Evolutionary conservation across 2,113 vertebrate genomes (phyloP).

Genomic region (Pomatorhinus ruficollis): DNA sequence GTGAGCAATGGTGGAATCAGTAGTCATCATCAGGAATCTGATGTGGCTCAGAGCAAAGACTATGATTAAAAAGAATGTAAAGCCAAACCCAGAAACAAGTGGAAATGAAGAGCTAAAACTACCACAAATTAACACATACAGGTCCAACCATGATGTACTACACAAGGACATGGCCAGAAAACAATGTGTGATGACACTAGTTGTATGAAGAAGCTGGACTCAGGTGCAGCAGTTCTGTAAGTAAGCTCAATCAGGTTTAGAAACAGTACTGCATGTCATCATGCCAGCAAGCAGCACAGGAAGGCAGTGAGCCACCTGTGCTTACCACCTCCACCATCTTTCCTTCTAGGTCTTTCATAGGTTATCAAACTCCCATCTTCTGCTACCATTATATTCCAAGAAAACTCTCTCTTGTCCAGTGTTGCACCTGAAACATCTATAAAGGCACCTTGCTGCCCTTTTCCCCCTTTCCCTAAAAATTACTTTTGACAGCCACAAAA

Average conservation of each 20-base stretch:
- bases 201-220: not conserved
- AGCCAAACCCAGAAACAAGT: not conserved
- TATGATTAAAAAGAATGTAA: not conserved
- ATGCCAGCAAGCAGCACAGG: not conserved
- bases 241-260: not conserved
- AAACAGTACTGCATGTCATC: not conserved
- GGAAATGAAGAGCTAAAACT: not conserved
- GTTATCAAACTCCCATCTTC: not conserved
- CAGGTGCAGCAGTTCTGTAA: not conserved
- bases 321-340: not conserved
- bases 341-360: not conserved
- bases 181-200: not conserved
- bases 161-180: not conserved
- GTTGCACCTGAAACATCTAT: not conserved
- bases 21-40: not conserved
- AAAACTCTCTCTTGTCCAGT: not conserved
- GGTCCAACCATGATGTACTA: not conserved
- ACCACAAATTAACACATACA: not conserved
- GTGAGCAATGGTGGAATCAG: not conserved
- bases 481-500: not conserved
- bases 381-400: not conserved
- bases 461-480: not conserved
- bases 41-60: not conserved
- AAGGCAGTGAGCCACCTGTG: not conserved
- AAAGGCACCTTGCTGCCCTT: not conserved